Percentiles rank a stretch among this genome's conserved stretches.
Conservation (phyloP, 2,888 invertebrate genomes). For the Troides oblongomaculatus region DNA sequence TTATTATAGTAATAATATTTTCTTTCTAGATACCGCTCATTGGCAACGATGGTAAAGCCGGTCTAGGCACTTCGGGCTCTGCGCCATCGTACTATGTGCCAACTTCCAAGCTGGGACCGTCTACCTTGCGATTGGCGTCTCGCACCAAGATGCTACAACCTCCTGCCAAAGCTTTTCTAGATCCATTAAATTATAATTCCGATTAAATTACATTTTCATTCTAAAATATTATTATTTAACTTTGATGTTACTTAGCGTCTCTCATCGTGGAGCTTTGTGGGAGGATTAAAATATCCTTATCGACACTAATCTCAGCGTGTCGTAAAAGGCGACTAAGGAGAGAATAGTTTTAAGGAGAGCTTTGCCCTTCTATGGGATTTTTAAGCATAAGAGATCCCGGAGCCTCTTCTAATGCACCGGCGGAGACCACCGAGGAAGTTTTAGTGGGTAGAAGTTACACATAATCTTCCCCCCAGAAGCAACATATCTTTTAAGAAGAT, state of each 20-base stretch:
- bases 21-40: slow-evolving; percentile 79
- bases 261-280: no score
- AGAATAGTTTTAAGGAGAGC: no score
- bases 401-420: no score
- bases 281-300: no score
- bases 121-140: slow-evolving; percentile 58
- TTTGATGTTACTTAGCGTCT: neutral
- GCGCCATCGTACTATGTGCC: slow-evolving; percentile 34
- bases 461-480: no score
- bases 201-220: slow-evolving; percentile 38
- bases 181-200: slow-evolving; percentile 52
- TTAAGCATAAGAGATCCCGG: no score
- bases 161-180: slow-evolving; percentile 67
- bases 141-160: slow-evolving; percentile 66
- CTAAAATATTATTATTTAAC: slow-evolving; percentile 2
- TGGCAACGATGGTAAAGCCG: slow-evolving; percentile 81
- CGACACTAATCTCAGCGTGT: no score
- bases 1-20: slow-evolving; percentile 3
- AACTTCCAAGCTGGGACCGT: slow-evolving; percentile 49
- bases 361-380: no score
- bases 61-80: slow-evolving; percentile 72
- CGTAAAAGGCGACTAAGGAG: no score
- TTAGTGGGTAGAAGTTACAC: no score
- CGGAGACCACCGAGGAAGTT: no score
- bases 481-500: no score